Base-by-base conservation (phyloP, 2,888 invertebrate species). In the Pollenia griseotomentosa region DNA sequence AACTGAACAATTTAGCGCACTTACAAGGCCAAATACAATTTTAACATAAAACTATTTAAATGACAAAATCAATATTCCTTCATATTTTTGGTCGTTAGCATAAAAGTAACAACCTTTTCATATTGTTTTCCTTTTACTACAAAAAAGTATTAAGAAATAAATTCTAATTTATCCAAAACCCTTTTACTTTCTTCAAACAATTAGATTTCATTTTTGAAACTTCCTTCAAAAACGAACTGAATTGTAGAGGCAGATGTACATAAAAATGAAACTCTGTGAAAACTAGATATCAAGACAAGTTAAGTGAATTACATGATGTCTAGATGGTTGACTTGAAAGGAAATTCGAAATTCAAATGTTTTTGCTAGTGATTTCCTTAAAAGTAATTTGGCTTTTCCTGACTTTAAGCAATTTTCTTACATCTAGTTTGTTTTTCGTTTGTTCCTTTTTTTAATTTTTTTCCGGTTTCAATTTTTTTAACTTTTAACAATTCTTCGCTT, bases 291-390 rank as follows among this genome's bases (percentile, higher is more conserved):
- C 40, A 73, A 78, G 65, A 78, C 57, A 78, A 71, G 42, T 73
- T 73, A 73, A 79, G 73, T 84, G 53, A 84, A 73, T 79, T 66
- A 73, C 78, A 73, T 79, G 78, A 66, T 79, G 83, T 83, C 75
- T 77, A 63, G 53, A 68, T 83, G 70, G 48, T 77, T 79, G 44
- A 66, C 66, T 79, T n/a, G 33, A 73, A 65, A 84, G 83, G 83
- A 84, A 84, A 84, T 84, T 83, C 63, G 42, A 77, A 83, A 83
- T 77, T 73, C 59, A 66, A 79, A 84, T 66, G 61, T 68, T 84
- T 79, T 84, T 66, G 59, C 73, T 73, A 66, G 83, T 79, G 79
- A 79, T 79, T 84, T 79, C 83, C 83, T 73, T 44, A 10, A 51
- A 63, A 73, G 33, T 66, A 78, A 84, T 66, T 84, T 84, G 65